Percentiles rank a stretch among this genome's conserved stretches.
phyloP scores from a whole-genome alignment of 2,888 invertebrate species.

The Physocephala rufipes region DNA sequence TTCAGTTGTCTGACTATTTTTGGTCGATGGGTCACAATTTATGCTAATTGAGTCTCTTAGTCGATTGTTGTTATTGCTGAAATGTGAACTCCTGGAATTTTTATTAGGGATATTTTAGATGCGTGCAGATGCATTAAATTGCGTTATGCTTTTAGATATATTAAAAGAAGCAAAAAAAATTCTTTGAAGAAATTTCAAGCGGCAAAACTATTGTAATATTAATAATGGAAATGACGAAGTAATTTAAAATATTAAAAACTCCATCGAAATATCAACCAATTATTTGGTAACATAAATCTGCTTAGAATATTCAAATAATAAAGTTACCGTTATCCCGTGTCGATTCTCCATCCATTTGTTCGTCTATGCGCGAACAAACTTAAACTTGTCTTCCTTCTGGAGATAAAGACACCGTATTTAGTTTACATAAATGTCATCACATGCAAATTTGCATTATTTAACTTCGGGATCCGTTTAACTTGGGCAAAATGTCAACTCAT shows the following conservation, averaged over 20 bases:
- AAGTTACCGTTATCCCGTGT: too few species aligned
- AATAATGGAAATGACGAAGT: too few species aligned
- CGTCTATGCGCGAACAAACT: background rate
- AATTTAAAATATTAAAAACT: too few species aligned
- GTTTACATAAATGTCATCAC: conserved; percentile 17
- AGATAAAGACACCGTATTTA: background rate
- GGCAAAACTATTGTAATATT: too few species aligned
- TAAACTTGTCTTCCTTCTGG: conserved; percentile 5
- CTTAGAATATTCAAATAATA: too few species aligned
- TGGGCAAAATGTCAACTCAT: conserved; percentile 31
- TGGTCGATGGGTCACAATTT: background rate
- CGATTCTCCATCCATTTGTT: background rate
- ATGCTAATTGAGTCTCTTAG: too few species aligned
- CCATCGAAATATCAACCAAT: too few species aligned
- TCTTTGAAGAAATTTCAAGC: too few species aligned
- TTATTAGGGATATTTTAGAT: background rate
- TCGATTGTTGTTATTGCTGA: background rate
- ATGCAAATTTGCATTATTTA: conserved; percentile 25
- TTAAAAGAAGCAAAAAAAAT: too few species aligned
- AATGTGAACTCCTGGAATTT: background rate
- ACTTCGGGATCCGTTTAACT: conserved; percentile 13
- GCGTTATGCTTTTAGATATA: too few species aligned
- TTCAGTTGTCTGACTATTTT: conserved; percentile 13
- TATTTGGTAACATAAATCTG: too few species aligned
- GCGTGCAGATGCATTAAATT: background rate